Conservation (phyloP, 2,113 vertebrate genomes). For the Varanus komodoensis region DNA sequence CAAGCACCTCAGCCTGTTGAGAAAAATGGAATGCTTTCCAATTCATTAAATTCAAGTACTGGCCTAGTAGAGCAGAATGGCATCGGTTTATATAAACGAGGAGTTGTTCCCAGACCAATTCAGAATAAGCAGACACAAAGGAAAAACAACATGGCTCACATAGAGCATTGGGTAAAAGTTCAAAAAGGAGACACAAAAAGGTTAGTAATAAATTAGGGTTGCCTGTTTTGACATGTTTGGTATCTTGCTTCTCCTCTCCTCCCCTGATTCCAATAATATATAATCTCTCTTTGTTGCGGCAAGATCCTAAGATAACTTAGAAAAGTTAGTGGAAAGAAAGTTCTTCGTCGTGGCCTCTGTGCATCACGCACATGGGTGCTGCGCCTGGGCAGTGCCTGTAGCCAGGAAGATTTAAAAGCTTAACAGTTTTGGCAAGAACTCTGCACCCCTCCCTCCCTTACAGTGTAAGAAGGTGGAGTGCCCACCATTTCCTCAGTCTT, state of each 20-base stretch:
- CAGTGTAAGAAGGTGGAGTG: no score
- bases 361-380: no score
- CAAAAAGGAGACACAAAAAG: constrained; percentile 92
- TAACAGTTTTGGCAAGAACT: no score
- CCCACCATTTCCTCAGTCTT: no score
- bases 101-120: constrained; percentile 78
- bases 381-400: no score
- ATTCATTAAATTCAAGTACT: constrained; percentile 66
- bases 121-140: constrained; percentile 90
- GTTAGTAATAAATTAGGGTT: constrained; percentile 76
- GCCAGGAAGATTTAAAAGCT: no score
- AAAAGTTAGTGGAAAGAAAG: not conserved
- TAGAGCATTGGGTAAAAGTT: constrained; percentile 94
- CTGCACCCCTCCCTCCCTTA: no score
- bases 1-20: constrained; percentile 77
- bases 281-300: not conserved
- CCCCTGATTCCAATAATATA: not conserved
- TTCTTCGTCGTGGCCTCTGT: not conserved
- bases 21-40: constrained; percentile 83
- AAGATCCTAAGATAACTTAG: not conserved
- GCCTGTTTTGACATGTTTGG: not conserved
- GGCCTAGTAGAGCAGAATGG: constrained; percentile 88
- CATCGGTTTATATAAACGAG: constrained; percentile 83
- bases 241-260: not conserved
- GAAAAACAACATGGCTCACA: constrained; percentile 89